phyloP scores from a whole-genome alignment of 2,888 invertebrate species.

The Hirtodrosophila alboralis region DNA sequence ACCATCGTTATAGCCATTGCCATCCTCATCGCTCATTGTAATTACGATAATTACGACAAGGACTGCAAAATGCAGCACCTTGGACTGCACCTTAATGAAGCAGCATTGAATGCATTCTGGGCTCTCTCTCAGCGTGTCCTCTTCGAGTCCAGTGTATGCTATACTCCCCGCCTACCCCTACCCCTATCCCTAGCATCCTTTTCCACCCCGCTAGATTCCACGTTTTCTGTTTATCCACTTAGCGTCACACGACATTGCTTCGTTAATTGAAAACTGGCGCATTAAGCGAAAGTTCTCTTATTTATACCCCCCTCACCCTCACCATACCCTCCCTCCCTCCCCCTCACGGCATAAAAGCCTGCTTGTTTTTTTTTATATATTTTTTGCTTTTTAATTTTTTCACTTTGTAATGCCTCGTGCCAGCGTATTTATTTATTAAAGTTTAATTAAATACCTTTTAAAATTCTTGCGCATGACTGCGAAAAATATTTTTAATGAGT shows the following conservation, averaged over 20 bases:
- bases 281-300: conserved; percentile 56
- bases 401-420: conserved; percentile 41
- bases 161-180: no score
- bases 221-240: conserved; percentile 68
- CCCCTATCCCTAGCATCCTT: not conserved
- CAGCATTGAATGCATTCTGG: conserved; percentile 61
- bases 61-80: conserved; percentile 50
- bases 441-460: conserved; percentile 76
- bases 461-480: conserved; percentile 67
- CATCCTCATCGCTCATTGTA: conserved; percentile 68
- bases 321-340: no score
- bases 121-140: conserved; percentile 5
- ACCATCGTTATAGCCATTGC: conserved; percentile 43
- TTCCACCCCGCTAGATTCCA: not conserved
- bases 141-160: no score
- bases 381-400: conserved; percentile 55
- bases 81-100: conserved; percentile 66
- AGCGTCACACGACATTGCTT: conserved; percentile 55
- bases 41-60: conserved; percentile 75
- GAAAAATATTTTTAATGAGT: conserved; percentile 76
- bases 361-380: conserved; percentile 30
- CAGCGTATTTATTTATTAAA: conserved; percentile 66
- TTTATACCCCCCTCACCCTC: not conserved
- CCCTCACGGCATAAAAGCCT: no score
- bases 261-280: conserved; percentile 75